Conservation (phyloP, 2,113 vertebrate species). For the Zapornia atra region DNA sequence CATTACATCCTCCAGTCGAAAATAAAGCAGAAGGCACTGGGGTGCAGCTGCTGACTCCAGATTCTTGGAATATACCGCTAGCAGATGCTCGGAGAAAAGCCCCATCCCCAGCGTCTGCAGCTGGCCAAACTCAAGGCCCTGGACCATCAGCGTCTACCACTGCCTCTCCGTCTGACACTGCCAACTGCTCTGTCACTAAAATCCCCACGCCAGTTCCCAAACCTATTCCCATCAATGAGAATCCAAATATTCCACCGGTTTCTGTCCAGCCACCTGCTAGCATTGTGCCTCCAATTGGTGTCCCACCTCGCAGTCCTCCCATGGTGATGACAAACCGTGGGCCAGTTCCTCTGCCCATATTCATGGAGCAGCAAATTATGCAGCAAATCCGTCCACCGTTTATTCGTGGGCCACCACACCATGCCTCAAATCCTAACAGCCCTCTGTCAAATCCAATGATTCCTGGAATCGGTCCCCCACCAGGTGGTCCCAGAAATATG, state of each 20-base stretch:
- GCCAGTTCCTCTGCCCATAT: slow-evolving; percentile 94
- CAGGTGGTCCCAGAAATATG: slow-evolving; percentile 85
- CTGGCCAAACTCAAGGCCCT: slow-evolving; percentile 84
- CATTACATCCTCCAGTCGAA: slow-evolving; percentile 86
- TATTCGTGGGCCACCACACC: slow-evolving; percentile 86
- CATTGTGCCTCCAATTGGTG: slow-evolving; percentile 86
- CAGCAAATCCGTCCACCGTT: slow-evolving; percentile 94
- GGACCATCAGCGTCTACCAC: slow-evolving; percentile 87
- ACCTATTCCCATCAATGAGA: slow-evolving; percentile 85
- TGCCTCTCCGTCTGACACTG: slow-evolving; percentile 88
- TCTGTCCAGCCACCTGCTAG: slow-evolving; percentile 86
- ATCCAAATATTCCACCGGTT: slow-evolving; percentile 85
- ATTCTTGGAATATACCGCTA: slow-evolving; percentile 96
- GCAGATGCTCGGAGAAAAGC: slow-evolving; percentile 91
- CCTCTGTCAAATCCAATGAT: slow-evolving; percentile 94
- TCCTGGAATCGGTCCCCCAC: slow-evolving; percentile 90
- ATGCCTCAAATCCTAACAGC: slow-evolving; percentile 89
- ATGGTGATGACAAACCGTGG: slow-evolving; percentile 99
- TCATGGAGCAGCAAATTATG: slow-evolving; percentile 99
- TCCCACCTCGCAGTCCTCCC: slow-evolving; percentile 92
- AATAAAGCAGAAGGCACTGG: slow-evolving; percentile 89
- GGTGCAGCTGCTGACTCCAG: slow-evolving; percentile 96
- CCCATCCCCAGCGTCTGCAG: slow-evolving; percentile 87
- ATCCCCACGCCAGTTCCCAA: slow-evolving; percentile 94
- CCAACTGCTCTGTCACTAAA: slow-evolving; percentile 89